Percentiles rank a stretch among this genome's conserved stretches.
Conservation (phyloP, 1,140 invertebrate genomes). For the Magallana angulata region DNA sequence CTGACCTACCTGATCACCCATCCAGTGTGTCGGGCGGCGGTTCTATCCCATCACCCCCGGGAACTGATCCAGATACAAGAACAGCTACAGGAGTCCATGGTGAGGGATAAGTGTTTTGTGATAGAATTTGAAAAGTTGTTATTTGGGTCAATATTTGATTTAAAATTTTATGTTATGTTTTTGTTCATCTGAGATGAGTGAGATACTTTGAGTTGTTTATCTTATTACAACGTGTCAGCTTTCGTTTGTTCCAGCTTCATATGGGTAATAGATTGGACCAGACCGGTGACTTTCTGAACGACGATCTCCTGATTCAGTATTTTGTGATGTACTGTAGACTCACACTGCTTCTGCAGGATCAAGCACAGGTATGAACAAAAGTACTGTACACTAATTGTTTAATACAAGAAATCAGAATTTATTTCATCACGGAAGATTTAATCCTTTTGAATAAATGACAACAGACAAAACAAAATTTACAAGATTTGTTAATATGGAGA, state of each 20-base stretch:
- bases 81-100: slow-evolving; percentile 43
- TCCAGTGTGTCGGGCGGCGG: slow-evolving; percentile 56
- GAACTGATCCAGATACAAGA: slow-evolving; percentile 28
- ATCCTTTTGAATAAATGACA: no score
- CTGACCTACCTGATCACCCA: slow-evolving; percentile 56
- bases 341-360: slow-evolving; percentile 55
- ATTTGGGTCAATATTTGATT: no score
- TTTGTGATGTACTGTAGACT: slow-evolving; percentile 58
- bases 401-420: no score
- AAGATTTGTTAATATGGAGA: no score
- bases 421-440: no score
- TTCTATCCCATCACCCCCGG: slow-evolving; percentile 48
- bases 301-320: slow-evolving; percentile 40
- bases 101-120: not conserved
- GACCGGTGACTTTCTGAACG: not conserved
- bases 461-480: no score
- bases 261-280: slow-evolving; percentile 24
- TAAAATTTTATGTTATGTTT: no score
- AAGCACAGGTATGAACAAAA: slow-evolving; percentile 45
- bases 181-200: no score
- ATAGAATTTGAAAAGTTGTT: no score
- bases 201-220: no score
- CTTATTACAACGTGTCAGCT: no score
- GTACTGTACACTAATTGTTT: no score
- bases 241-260: not conserved